Evolutionary conservation across 1,140 invertebrate genomes (phyloP).

Genomic region (Lysiphlebus fabarum): DNA sequence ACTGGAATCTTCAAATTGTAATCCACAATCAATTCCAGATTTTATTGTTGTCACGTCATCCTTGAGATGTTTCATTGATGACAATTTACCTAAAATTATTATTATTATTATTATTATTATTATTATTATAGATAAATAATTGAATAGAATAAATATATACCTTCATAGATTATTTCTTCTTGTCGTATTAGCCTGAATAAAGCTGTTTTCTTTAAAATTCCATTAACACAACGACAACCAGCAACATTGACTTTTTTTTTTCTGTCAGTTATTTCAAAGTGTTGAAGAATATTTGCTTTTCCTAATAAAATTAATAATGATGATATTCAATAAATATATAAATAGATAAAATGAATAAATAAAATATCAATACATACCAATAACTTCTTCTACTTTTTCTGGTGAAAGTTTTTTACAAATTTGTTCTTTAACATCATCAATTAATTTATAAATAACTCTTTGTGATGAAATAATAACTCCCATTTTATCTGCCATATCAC

Average conservation of each 20-base stretch:
- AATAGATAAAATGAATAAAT: conserved; percentile 12
- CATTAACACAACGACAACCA: conserved; percentile 81
- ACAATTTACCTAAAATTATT: conserved; percentile 61
- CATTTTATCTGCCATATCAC: conserved; percentile 54
- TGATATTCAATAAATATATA: no score
- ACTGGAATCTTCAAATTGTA: conserved; percentile 67
- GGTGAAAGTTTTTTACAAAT: conserved; percentile 72
- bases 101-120: conserved; percentile 1
- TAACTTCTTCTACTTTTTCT: conserved; percentile 69
- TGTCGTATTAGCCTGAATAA: conserved; percentile 69
- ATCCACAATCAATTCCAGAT: conserved; percentile 81
- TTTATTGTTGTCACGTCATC: conserved; percentile 83
- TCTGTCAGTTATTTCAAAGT: conserved; percentile 80
- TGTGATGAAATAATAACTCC: conserved; percentile 64
- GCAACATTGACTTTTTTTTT: conserved; percentile 82
- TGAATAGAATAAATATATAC: no score
- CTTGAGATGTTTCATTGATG: conserved; percentile 85
- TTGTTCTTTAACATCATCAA: conserved; percentile 83
- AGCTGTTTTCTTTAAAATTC: conserved; percentile 68
- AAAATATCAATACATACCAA: conserved; percentile 57
- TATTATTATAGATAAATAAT: no score
- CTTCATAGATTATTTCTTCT: conserved; percentile 70
- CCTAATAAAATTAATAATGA: conserved; percentile 60
- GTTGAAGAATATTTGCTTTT: conserved; percentile 80
- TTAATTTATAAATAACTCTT: conserved; percentile 89